A percentile compares a stretch with the other conserved stretches of the same genome.
Conservation (phyloP, 2,797 vertebrate species). For the Heliangelus exortis region DNA sequence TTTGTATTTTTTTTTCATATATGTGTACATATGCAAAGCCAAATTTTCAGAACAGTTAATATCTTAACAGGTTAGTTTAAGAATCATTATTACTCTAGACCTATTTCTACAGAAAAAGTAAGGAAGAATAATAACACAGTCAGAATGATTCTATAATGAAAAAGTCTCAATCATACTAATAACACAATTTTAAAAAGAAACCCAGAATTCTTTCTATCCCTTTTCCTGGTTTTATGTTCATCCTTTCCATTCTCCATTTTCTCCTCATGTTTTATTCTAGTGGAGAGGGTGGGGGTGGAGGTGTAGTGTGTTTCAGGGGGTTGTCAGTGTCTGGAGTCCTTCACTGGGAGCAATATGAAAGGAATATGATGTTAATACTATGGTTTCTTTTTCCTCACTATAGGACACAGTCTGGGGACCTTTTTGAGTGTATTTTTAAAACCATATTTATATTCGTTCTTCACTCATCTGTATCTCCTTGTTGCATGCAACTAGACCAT, state of each 20-base stretch:
- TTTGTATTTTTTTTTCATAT: too few relatives aligned
- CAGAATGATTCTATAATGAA: not conserved
- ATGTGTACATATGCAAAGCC: rapidly evolving
- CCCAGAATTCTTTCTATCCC: not conserved
- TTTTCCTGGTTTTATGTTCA: not conserved
- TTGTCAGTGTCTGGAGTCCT: not conserved
- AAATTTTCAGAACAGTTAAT: not conserved
- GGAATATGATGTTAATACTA: not conserved
- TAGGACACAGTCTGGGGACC: not conserved
- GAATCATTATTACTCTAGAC: not conserved
- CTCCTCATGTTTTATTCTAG: not conserved
- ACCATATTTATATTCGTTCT: not conserved
- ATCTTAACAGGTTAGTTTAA: not conserved
- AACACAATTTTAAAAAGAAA: not conserved
- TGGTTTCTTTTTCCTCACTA: not conserved
- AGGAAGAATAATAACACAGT: not conserved
- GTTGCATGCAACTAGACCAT: not conserved
- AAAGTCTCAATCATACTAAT: not conserved
- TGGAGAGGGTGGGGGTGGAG: not conserved
- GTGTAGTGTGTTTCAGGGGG: not conserved
- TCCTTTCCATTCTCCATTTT: not conserved
- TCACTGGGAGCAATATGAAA: not conserved
- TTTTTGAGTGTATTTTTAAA: not conserved
- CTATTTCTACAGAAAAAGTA: not conserved
- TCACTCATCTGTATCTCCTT: not conserved